Evolutionary conservation across 2,888 invertebrate species (phyloP).

Genomic region (Nemurella pictetii): DNA sequence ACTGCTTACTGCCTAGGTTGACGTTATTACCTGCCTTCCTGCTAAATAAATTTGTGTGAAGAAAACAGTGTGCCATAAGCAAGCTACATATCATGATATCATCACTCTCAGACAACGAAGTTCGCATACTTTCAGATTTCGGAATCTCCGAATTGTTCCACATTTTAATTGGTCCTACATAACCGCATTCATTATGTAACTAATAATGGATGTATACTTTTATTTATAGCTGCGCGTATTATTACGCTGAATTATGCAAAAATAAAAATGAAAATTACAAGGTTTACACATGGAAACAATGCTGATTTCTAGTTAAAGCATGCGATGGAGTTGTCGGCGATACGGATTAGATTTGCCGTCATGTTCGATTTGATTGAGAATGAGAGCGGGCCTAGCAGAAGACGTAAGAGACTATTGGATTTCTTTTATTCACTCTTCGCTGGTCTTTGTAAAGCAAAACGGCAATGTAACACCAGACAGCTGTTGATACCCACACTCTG

Average conservation of each 20-base stretch:
- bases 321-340: too few relatives aligned
- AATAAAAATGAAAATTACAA: too few relatives aligned
- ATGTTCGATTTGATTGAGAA: too few relatives aligned
- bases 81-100: too few relatives aligned
- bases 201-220: too few relatives aligned
- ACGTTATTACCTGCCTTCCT: not conserved
- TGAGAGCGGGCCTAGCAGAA: not conserved
- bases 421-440: not conserved
- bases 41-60: not conserved
- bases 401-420: not conserved
- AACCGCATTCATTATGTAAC: not conserved
- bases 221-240: too few relatives aligned
- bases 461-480: not conserved
- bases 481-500: too few relatives aligned
- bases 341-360: too few relatives aligned
- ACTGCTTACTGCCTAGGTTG: not conserved
- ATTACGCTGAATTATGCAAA: too few relatives aligned
- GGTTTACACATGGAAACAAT: too few relatives aligned
- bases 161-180: not conserved
- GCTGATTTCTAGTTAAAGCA: too few relatives aligned
- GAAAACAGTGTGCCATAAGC: not conserved
- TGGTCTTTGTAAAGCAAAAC: not conserved
- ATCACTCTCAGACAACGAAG: not conserved
- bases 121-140: not conserved
- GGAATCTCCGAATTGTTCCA: not conserved